Evolutionary conservation across 2,113 vertebrate species (phyloP).

Genomic region (Bujurquina vittata): DNA sequence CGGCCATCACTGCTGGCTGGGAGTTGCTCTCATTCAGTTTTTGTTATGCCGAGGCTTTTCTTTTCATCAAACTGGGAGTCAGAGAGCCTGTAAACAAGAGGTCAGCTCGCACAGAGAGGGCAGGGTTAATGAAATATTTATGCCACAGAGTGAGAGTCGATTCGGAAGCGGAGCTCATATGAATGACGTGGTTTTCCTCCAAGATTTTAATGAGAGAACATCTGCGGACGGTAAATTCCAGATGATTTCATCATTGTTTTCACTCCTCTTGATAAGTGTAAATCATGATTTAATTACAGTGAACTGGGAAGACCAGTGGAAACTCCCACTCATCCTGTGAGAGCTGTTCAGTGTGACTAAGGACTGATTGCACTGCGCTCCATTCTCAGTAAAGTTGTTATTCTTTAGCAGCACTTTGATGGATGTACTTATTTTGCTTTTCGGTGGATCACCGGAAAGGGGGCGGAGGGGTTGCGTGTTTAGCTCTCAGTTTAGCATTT

Average conservation of each 20-base stretch:
- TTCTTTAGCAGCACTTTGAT: neutral
- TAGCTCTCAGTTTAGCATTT: neutral
- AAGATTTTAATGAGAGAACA: neutral
- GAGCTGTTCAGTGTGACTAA: neutral
- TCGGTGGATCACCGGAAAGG: neutral
- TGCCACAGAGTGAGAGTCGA: neutral
- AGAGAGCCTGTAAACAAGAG: constrained; percentile 32
- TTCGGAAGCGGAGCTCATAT: neutral
- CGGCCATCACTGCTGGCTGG: neutral
- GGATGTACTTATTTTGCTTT: neutral
- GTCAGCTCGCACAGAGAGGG: neutral
- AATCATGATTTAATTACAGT: constrained; percentile 5
- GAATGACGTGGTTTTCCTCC: neutral
- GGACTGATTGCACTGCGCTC: neutral
- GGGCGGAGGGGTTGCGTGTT: neutral
- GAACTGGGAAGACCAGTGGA: neutral
- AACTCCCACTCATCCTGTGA: neutral
- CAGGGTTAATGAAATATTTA: neutral
- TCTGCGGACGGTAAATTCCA: neutral
- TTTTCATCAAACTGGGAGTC: constrained; percentile 17
- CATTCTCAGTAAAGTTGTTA: neutral
- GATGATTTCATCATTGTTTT: constrained; percentile 21
- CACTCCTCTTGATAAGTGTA: neutral
- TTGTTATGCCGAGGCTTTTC: neutral
- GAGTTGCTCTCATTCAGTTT: constrained; percentile 19